Evolutionary conservation across 2,797 vertebrate genomes (phyloP).

Genomic region (Pangasius sanitwongsei): DNA sequence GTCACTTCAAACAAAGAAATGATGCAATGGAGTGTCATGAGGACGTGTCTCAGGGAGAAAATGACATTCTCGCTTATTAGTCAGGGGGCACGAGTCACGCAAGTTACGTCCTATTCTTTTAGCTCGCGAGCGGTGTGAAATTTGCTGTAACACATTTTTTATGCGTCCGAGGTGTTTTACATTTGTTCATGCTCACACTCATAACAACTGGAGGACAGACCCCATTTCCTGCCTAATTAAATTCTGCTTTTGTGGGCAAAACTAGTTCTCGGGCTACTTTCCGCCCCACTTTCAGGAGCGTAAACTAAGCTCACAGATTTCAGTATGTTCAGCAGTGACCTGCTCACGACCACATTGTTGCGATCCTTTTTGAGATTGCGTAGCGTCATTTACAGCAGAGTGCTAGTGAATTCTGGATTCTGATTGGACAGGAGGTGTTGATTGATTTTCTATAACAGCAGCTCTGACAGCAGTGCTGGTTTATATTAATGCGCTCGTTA

Average conservation of each 20-base stretch:
- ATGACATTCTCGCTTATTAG: slow-evolving; percentile 44
- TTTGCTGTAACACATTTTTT: slow-evolving; percentile 1
- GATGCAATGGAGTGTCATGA: slow-evolving; percentile 48
- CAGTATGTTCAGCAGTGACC: neutral
- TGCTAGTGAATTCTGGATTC: neutral
- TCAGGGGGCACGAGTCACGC: slow-evolving; percentile 20
- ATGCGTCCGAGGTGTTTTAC: slow-evolving; percentile 25
- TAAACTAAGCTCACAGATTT: neutral
- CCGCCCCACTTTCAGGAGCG: neutral
- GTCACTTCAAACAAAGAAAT: slow-evolving; percentile 68
- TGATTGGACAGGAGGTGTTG: neutral
- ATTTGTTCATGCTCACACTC: slow-evolving; percentile 2
- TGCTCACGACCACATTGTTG: neutral
- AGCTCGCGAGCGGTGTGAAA: slow-evolving; percentile 14
- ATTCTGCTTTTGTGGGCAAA: slow-evolving; percentile 8
- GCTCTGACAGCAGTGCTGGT: neutral
- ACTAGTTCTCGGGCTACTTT: slow-evolving; percentile 1
- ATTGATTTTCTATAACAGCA: neutral
- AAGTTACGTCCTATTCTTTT: neutral
- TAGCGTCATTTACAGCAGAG: neutral
- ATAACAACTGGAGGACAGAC: neutral
- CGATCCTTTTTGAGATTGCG: neutral
- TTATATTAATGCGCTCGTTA: neutral
- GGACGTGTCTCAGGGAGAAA: slow-evolving; percentile 3
- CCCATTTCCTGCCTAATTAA: slow-evolving; percentile 31